A percentile compares a stretch with the other conserved stretches of the same genome.
Conservation (phyloP, 1,140 invertebrate species). For the Phenacoccus solenopsis region DNA sequence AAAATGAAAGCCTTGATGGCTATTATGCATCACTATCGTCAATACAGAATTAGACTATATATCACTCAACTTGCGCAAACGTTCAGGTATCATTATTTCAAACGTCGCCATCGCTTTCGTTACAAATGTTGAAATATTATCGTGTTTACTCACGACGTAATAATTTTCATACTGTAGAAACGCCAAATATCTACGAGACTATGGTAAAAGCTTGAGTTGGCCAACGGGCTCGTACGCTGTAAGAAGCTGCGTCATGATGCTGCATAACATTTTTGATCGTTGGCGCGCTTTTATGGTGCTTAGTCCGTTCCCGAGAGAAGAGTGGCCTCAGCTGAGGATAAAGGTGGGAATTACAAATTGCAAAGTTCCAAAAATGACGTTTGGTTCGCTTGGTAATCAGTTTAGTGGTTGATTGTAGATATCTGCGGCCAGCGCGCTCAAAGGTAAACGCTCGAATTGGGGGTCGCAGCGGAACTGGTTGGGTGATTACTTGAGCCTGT, state of each 20-base stretch:
- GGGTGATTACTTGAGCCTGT: conserved; percentile 75
- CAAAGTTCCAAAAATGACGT: too few species aligned
- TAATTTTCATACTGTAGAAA: conserved; percentile 27
- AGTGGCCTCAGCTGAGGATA: conserved; percentile 70
- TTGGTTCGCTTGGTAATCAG: too few species aligned
- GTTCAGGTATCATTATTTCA: conserved; percentile 2
- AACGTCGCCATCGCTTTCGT: neutral
- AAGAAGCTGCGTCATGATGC: conserved; percentile 38
- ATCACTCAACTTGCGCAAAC: conserved; percentile 35
- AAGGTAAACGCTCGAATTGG: conserved; percentile 62
- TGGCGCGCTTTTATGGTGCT: conserved; percentile 86
- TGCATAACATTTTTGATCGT: conserved; percentile 51
- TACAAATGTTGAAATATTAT: too few species aligned
- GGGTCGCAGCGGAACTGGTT: conserved; percentile 75
- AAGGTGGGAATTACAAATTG: conserved; percentile 41
- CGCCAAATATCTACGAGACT: conserved; percentile 49
- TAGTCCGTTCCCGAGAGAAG: conserved; percentile 57
- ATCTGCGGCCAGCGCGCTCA: conserved; percentile 60
- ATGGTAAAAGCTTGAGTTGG: conserved; percentile 69
- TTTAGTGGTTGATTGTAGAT: conserved; percentile 46
- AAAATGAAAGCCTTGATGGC: conserved; percentile 69
- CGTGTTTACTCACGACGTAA: neutral
- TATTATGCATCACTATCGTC: conserved; percentile 72
- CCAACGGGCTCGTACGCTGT: conserved; percentile 58
- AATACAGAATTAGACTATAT: conserved; percentile 72